Conservation (phyloP, 2,888 invertebrate genomes). For the Orgyia antiqua region DNA sequence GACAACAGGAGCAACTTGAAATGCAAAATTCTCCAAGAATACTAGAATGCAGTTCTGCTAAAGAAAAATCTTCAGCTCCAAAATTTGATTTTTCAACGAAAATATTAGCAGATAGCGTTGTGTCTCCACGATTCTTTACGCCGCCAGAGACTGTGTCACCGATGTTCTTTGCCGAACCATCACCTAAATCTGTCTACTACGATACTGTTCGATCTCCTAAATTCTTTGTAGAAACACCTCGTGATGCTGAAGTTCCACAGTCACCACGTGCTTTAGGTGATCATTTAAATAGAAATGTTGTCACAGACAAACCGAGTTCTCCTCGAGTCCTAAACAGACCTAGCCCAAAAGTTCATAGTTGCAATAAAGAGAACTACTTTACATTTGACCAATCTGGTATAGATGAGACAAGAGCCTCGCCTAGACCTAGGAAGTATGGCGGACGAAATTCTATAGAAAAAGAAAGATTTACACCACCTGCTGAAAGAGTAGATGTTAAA, state of each 20-base stretch:
- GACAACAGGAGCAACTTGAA: conserved; percentile 52
- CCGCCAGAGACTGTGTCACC: conserved; percentile 66
- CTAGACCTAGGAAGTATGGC: conserved; percentile 56
- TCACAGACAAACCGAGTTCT: conserved; percentile 57
- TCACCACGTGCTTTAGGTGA: conserved; percentile 57
- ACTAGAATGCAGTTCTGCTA: conserved; percentile 60
- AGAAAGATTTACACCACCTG: conserved; percentile 63
- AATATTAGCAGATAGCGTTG: conserved; percentile 52
- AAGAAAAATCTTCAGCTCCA: conserved; percentile 56
- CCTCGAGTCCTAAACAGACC: conserved; percentile 54
- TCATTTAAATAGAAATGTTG: conserved; percentile 55
- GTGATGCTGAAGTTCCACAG: conserved; percentile 55
- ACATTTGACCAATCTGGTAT: conserved; percentile 53
- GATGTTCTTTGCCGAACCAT: conserved; percentile 64
- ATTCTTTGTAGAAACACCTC: conserved; percentile 64
- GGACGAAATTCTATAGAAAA: conserved; percentile 66
- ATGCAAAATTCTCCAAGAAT: conserved; percentile 66
- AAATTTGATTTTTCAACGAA: conserved; percentile 71
- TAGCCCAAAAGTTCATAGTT: conserved; percentile 63
- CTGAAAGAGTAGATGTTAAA: conserved; percentile 52
- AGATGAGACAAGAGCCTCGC: conserved; percentile 43
- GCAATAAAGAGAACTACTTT: conserved; percentile 69
- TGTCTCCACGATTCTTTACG: conserved; percentile 65
- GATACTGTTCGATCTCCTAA: conserved; percentile 66
- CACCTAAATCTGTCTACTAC: conserved; percentile 67